phyloP scores from a whole-genome alignment of 2,113 vertebrate species.

The Leucopsar rothschildi region DNA sequence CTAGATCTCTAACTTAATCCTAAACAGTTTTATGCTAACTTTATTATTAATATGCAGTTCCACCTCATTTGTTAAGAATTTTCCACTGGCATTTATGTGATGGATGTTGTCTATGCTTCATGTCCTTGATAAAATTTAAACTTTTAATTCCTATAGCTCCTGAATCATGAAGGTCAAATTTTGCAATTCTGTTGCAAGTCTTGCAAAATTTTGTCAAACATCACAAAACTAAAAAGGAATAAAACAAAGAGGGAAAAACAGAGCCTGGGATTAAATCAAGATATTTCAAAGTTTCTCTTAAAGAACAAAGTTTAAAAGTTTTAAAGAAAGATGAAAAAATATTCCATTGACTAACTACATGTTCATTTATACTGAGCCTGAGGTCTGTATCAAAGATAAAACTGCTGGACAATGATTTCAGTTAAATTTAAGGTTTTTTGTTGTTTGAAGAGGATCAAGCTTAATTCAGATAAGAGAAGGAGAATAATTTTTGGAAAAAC shows the following conservation, averaged over 20 bases:
- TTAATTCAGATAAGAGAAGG: neutral
- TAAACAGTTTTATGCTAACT: neutral
- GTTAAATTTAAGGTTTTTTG: neutral
- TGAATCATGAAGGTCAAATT: neutral
- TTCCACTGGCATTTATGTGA: neutral
- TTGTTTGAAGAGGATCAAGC: neutral
- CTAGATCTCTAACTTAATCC: neutral
- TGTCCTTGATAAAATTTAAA: neutral
- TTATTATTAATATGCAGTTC: neutral
- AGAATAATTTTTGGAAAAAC: neutral
- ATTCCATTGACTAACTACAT: neutral
- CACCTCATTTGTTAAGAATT: neutral
- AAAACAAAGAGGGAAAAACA: neutral
- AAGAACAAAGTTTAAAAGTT: neutral
- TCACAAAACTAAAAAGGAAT: neutral
- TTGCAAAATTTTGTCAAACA: neutral
- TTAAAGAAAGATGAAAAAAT: neutral
- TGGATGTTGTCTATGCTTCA: neutral
- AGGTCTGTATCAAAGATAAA: neutral
- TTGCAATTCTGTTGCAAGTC: neutral
- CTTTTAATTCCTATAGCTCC: neutral
- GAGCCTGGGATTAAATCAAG: neutral
- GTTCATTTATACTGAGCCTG: neutral
- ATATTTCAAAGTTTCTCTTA: neutral
- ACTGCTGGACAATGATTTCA: neutral